Evolutionary conservation across 92 coral and sea anemone genomes (phyloP).

Genomic region (Epizoanthus illoricatus): DNA sequence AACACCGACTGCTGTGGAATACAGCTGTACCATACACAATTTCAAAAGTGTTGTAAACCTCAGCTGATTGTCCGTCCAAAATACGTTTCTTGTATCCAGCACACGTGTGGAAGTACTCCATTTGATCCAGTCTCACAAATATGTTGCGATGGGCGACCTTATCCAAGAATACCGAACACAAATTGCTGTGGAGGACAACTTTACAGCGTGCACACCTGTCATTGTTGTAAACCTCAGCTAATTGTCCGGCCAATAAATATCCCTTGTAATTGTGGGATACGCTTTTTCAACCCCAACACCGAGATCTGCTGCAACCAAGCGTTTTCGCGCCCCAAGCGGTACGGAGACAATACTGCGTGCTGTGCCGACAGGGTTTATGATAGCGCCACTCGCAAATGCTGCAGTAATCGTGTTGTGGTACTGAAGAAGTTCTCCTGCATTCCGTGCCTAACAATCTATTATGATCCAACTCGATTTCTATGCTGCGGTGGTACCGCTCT

Average conservation of each 20-base stretch:
- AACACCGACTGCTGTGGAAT: neutral
- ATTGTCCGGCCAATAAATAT: neutral
- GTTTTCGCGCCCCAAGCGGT: constrained; percentile 14
- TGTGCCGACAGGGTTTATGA: neutral
- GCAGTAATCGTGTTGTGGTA: constrained; percentile 8
- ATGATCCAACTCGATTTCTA: constrained; percentile 26
- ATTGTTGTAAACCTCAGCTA: constrained; percentile 9
- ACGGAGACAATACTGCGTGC: constrained; percentile 3
- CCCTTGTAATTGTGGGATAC: constrained; percentile 24
- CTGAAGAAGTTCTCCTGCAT: constrained; percentile 13
- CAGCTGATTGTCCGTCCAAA: neutral
- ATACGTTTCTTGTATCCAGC: neutral
- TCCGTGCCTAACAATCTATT: constrained; percentile 25
- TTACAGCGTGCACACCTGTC: constrained; percentile 3
- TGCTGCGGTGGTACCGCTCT: constrained; percentile 35
- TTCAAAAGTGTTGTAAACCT: constrained; percentile 21
- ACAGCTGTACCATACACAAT: neutral
- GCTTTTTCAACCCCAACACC: neutral
- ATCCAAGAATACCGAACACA: neutral
- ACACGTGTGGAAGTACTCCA: neutral
- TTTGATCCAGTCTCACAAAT: constrained; percentile 17
- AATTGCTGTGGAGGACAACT: constrained; percentile 9
- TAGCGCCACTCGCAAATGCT: constrained; percentile 15
- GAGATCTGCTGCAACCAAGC: constrained; percentile 15
- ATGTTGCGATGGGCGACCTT: neutral